Conservation (phyloP, 2,797 vertebrate genomes). For the Molothrus ater region DNA sequence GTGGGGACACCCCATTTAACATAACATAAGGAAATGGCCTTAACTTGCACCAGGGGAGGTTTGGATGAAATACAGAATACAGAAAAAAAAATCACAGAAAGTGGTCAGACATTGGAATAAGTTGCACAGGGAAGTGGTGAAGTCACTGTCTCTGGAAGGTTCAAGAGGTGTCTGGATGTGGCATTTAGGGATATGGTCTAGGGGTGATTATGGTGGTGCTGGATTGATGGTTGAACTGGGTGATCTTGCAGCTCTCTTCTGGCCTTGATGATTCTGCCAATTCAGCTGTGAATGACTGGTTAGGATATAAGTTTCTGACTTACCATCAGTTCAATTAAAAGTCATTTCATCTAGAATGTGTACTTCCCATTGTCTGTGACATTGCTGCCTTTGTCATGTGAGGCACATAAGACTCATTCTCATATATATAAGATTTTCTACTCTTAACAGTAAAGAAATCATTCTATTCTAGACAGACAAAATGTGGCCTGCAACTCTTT, state of each 20-base stretch:
- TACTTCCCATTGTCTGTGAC: background rate
- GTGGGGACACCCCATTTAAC: background rate
- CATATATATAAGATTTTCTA: background rate
- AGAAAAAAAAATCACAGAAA: background rate
- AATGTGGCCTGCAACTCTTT: background rate
- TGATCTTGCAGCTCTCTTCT: background rate
- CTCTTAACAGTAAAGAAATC: background rate
- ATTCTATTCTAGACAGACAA: background rate
- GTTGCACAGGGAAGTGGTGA: background rate
- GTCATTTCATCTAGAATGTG: background rate
- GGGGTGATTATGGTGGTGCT: background rate
- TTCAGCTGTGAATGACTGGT: background rate
- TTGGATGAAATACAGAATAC: background rate
- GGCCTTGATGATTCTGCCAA: background rate
- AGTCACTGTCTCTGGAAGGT: background rate
- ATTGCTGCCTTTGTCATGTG: background rate
- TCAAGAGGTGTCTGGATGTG: background rate
- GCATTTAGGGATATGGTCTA: background rate
- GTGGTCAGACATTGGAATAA: background rate
- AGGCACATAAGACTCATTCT: background rate
- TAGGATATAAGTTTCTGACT: background rate
- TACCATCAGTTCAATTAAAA: background rate
- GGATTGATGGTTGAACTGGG: background rate
- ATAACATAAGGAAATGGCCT: background rate
- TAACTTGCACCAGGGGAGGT: rapidly evolving